Percentiles rank a stretch among this genome's conserved stretches.
These are phyloP conservation scores for Bombus waltoni DNA, from an alignment of 1,140 invertebrate species.

Conservation along the genomic window DNA sequence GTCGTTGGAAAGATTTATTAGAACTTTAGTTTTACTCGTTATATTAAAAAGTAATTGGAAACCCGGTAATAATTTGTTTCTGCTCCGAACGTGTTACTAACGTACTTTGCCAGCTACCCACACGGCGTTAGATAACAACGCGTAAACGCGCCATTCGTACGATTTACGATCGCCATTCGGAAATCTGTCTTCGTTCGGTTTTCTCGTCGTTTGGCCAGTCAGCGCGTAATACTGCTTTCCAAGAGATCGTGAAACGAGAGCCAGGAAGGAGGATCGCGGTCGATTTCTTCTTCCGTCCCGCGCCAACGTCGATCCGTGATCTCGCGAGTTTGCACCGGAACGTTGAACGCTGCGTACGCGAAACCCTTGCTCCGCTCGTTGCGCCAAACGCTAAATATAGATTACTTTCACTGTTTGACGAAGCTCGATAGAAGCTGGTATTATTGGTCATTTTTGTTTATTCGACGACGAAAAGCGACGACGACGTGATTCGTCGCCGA, in stretches of 20 bases:
- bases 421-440: conserved; percentile 33
- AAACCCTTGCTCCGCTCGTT: conserved; percentile 1
- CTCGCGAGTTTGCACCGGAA: conserved; percentile 4
- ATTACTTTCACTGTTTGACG: conserved; percentile 63
- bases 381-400: conserved; percentile 44
- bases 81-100: neutral
- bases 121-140: neutral
- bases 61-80: neutral
- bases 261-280: conserved; percentile 44
- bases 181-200: neutral
- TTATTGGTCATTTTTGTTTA: neutral
- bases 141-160: neutral
- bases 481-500: neutral
- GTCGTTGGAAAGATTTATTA: conserved; percentile 1
- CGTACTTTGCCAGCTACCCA: neutral
- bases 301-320: conserved; percentile 20
- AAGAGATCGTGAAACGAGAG: conserved; percentile 28
- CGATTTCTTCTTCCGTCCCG: conserved; percentile 49
- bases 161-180: conserved; percentile 7
- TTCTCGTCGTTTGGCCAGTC: neutral
- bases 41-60: neutral
- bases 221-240: conserved; percentile 14
- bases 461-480: neutral
- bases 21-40: no score
- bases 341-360: conserved; percentile 1